Evolutionary conservation across 2,888 invertebrate species (phyloP).

Genomic region (Thereva nobilitata): DNA sequence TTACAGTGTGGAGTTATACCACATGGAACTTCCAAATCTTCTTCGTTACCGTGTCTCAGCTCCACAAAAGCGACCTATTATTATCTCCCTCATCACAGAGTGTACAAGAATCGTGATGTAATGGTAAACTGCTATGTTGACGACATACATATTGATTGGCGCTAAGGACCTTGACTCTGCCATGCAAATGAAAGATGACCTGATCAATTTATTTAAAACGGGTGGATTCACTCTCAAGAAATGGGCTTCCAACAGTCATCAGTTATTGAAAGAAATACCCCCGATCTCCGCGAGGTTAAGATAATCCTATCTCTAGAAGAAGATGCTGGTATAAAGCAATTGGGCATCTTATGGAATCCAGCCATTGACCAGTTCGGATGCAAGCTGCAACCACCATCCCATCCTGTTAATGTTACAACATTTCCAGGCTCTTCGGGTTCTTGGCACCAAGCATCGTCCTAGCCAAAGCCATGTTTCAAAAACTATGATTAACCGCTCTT

Average conservation of each 20-base stretch:
- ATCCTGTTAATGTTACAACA: background rate
- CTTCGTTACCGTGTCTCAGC: too few relatives aligned
- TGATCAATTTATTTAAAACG: background rate
- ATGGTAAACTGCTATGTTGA: background rate
- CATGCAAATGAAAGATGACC: background rate
- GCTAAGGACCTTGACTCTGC: background rate
- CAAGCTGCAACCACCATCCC: background rate
- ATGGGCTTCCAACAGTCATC: background rate
- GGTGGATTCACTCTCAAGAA: background rate
- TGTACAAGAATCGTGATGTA: too few relatives aligned
- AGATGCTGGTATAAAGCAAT: background rate
- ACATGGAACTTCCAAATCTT: too few relatives aligned
- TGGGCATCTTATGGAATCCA: background rate
- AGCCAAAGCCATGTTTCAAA: constrained; percentile 17
- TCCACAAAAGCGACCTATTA: too few relatives aligned
- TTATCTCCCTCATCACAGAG: too few relatives aligned
- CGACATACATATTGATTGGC: background rate
- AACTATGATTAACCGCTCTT: background rate
- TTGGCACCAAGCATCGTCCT: background rate
- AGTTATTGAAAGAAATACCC: background rate
- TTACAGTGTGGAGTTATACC: too few relatives aligned
- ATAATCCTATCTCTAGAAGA: background rate
- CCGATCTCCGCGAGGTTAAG: background rate
- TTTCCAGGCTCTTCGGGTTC: background rate
- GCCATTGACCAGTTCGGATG: background rate